These are phyloP conservation scores for Syngnathus scovelli DNA, from an alignment of 2,113 vertebrate genomes.

Conservation along the genomic window DNA sequence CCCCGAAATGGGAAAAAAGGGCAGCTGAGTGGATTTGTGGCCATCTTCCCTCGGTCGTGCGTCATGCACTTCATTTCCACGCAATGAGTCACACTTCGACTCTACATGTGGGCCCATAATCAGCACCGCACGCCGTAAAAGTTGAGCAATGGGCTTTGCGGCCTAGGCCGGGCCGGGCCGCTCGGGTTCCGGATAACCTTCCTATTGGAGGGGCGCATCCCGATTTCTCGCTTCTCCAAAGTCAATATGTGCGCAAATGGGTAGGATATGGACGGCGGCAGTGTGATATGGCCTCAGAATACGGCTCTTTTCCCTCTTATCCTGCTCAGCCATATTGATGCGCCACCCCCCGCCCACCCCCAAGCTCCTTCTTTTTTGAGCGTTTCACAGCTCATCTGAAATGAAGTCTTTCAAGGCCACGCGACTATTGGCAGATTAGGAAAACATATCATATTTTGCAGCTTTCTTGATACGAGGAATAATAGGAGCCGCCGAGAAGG, in stretches of 20 bases:
- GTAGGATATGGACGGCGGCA: slow-evolving; percentile 40
- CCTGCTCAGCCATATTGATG: slow-evolving; percentile 68
- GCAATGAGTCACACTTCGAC: slow-evolving; percentile 53
- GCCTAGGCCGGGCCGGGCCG: slow-evolving; percentile 64
- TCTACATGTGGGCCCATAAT: slow-evolving; percentile 67
- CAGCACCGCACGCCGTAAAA: slow-evolving; percentile 43
- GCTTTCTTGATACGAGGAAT: slow-evolving; percentile 63
- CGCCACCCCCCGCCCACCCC: slow-evolving; percentile 1
- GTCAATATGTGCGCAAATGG: slow-evolving; percentile 66
- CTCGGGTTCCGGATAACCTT: slow-evolving; percentile 67
- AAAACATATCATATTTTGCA: slow-evolving; percentile 65
- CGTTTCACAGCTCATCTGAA: slow-evolving; percentile 67
- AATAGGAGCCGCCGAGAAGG: slow-evolving; percentile 61
- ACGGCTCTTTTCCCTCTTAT: slow-evolving; percentile 66
- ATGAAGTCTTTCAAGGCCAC: slow-evolving; percentile 63
- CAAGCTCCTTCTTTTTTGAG: slow-evolving; percentile 32
- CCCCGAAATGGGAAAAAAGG: slow-evolving; percentile 54
- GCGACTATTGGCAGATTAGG: slow-evolving; percentile 64
- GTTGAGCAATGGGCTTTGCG: slow-evolving; percentile 14
- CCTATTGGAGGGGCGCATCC: slow-evolving; percentile 66
- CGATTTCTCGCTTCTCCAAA: slow-evolving; percentile 60
- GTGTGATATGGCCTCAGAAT: slow-evolving; percentile 58
- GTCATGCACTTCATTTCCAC: slow-evolving; percentile 54
- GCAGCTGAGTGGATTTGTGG: slow-evolving; percentile 51
- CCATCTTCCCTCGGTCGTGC: not conserved